Evolutionary conservation across 2,113 vertebrate genomes (phyloP).

Genomic region (Neogale vison): DNA sequence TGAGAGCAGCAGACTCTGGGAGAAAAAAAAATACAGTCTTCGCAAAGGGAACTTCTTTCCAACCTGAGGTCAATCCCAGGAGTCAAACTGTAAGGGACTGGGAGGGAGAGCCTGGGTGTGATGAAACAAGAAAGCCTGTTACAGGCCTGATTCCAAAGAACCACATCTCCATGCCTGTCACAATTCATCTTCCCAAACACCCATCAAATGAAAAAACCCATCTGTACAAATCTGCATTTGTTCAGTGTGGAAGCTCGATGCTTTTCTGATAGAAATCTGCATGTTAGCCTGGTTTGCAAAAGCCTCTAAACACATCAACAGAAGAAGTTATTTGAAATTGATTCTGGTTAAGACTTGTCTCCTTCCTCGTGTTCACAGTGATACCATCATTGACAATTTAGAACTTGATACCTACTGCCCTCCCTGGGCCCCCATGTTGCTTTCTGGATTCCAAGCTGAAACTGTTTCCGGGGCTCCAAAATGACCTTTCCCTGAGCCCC

Average conservation of each 20-base stretch:
- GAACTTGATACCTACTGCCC: not conserved
- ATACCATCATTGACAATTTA: not conserved
- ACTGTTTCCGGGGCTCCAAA: not conserved
- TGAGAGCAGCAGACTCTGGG: not conserved
- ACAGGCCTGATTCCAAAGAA: not conserved
- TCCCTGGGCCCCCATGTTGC: not conserved
- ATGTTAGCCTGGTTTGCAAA: not conserved
- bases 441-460: slow-evolving; percentile 32
- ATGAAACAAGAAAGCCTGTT: not conserved
- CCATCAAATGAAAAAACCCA: slow-evolving; percentile 24
- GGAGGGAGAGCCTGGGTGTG: not conserved
- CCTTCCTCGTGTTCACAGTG: not conserved
- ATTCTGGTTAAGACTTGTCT: not conserved
- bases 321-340: not conserved
- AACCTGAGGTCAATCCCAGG: slow-evolving; percentile 23
- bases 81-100: slow-evolving; percentile 19
- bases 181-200: slow-evolving; percentile 12
- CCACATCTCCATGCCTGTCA: not conserved
- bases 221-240: slow-evolving; percentile 46
- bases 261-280: slow-evolving; percentile 37
- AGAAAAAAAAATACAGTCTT: not conserved
- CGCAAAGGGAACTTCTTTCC: slow-evolving; percentile 48
- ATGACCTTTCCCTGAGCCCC: not conserved
- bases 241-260: not conserved
- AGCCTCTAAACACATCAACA: not conserved